Evolutionary conservation across 2,797 vertebrate species (phyloP).

Genomic region (Crenichthys baileyi): DNA sequence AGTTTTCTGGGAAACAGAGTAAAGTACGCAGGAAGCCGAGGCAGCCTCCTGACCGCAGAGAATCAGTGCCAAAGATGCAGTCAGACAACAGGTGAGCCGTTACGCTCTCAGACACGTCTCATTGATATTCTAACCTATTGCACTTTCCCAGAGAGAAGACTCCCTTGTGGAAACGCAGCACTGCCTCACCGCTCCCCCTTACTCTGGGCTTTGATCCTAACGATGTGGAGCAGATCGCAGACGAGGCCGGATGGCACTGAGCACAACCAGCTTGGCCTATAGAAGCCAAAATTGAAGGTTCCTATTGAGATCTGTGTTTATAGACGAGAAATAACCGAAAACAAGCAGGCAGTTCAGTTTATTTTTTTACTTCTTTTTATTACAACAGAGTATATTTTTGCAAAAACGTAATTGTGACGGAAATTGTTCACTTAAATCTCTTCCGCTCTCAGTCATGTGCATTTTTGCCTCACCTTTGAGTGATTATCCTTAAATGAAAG

Average conservation of each 20-base stretch:
- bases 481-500: constrained; percentile 23
- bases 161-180: constrained; percentile 75
- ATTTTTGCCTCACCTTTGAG: background rate
- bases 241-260: constrained; percentile 34
- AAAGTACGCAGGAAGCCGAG: constrained; percentile 27
- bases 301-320: constrained; percentile 6
- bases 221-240: constrained; percentile 73
- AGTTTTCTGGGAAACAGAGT: constrained; percentile 43
- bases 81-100: constrained; percentile 81
- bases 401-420: background rate
- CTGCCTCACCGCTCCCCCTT: constrained; percentile 52
- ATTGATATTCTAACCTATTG: constrained; percentile 85
- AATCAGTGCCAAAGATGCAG: constrained; percentile 43
- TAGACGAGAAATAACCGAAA: background rate
- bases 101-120: constrained; percentile 76
- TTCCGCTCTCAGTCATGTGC: background rate
- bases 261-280: constrained; percentile 6
- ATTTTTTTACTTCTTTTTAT: background rate
- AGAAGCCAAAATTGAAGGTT: constrained; percentile 12
- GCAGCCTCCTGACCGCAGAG: constrained; percentile 44
- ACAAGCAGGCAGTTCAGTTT: background rate
- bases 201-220: constrained; percentile 70
- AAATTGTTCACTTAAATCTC: background rate
- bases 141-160: constrained; percentile 79
- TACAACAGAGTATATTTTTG: background rate